Base-by-base conservation (phyloP, 1,140 invertebrate species). In the Atta cephalotes region DNA sequence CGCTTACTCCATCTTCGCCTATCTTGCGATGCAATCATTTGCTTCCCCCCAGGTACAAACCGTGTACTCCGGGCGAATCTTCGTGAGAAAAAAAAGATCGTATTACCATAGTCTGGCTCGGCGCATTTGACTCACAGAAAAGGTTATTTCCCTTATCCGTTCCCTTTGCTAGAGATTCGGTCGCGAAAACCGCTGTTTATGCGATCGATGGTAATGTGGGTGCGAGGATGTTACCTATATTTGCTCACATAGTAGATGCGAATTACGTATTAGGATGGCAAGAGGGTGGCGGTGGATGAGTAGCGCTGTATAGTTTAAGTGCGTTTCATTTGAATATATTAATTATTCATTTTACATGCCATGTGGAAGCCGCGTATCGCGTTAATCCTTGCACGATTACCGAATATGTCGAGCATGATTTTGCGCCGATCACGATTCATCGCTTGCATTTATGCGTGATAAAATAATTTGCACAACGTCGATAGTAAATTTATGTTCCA, bases 281-380 rank as follows among this genome's bases (percentile, higher is more conserved):
- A 49, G 39, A 49, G 35, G 31, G n/a, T 45, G 68, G 51, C 25
- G 60, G 65, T 66, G 39, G 56, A 58, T 39, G 78, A 84, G 60
- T 53, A 76, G 39, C 58, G 80, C 18, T 85, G 62, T 90, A 81
- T 77, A 65, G 68, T 90, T 90, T 88, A 90, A 90, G 53, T 72
- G 82, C 81, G 81, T 85, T 62, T 66, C 85, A 88, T 90, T 90
- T 90, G 89, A 90, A 90, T 90, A 85, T 77, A 90, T 90, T 88
- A 90, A 90, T 85, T 90, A 90, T 90, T 90, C 88, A 90, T 89
- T 90, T 88, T 65, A 77, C 89, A 70, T 58, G 63, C 12, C 56
- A 28, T 63, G 71, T 65, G 71, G 21, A 51, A 70, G 51, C 21
- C 51, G 28, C 28, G 66, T 66, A 28, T 84, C 78, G 65, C 25